A percentile compares a stretch with the other conserved stretches of the same genome.
phyloP scores from a whole-genome alignment of 1,140 invertebrate genomes.

The Musca vetustissima region DNA sequence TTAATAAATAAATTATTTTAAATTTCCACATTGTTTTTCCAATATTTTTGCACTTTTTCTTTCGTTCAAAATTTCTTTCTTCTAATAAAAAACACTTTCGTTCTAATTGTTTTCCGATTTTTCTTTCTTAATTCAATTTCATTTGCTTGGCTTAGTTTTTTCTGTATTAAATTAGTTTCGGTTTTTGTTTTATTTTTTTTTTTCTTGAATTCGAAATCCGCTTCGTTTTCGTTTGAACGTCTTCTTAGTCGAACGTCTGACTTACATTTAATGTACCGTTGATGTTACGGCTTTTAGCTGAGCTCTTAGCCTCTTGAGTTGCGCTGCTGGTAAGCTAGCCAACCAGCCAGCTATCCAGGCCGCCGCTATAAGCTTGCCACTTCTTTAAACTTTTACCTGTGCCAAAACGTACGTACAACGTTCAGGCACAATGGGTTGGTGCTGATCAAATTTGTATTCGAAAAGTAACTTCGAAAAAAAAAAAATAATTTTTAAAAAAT shows the following conservation, averaged over 20 bases:
- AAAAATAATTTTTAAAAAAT: too few relatives aligned
- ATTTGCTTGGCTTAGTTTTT: background rate
- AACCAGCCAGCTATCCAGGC: too few relatives aligned
- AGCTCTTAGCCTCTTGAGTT: background rate
- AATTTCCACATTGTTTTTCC: too few relatives aligned
- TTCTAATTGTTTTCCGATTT: background rate
- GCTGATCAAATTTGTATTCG: too few relatives aligned
- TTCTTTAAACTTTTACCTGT: constrained; percentile 19
- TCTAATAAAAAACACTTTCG: background rate
- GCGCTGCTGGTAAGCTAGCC: too few relatives aligned
- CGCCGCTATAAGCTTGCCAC: constrained; percentile 4
- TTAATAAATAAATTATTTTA: too few relatives aligned
- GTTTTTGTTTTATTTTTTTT: background rate
- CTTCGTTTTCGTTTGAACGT: constrained; percentile 10
- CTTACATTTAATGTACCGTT: constrained; percentile 20
- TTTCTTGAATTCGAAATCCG: too few relatives aligned
- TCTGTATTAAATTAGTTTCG: background rate
- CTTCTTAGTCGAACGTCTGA: constrained; percentile 17
- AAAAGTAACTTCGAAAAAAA: too few relatives aligned
- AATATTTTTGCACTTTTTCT: too few relatives aligned
- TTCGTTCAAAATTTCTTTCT: background rate
- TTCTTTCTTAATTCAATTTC: background rate
- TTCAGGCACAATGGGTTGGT: too few relatives aligned
- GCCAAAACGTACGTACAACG: constrained; percentile 4
- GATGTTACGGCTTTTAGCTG: background rate